Conservation (phyloP, 2,113 vertebrate species). For the Coptodon rendalli region DNA sequence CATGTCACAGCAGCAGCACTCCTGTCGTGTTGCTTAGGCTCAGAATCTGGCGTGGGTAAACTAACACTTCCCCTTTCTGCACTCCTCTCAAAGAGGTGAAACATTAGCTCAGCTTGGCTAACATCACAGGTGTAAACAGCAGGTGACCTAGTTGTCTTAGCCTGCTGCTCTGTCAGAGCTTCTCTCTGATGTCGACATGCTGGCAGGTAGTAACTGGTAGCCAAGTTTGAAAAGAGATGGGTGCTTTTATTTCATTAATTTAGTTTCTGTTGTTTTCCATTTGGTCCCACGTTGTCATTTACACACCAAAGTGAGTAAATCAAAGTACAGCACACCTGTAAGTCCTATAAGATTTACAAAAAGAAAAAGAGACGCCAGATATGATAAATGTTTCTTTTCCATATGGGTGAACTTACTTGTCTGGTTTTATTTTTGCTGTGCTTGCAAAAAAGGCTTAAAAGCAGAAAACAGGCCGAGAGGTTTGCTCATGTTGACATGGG, state of each 20-base stretch:
- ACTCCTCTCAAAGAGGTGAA: conserved; percentile 40
- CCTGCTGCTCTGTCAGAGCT: neutral
- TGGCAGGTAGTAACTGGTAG: neutral
- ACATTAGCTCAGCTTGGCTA: conserved; percentile 27
- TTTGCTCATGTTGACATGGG: neutral
- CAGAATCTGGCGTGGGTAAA: neutral
- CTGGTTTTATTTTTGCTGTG: neutral
- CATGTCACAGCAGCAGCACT: neutral
- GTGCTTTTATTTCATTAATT: neutral
- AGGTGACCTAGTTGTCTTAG: conserved; percentile 47
- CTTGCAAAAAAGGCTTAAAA: neutral
- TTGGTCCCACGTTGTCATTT: neutral
- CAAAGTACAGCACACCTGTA: neutral
- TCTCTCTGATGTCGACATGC: neutral
- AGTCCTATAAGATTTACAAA: neutral
- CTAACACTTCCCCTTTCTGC: neutral
- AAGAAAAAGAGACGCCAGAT: neutral
- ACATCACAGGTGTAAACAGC: conserved; percentile 41
- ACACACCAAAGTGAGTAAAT: neutral
- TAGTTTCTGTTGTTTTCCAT: neutral
- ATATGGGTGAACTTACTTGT: neutral
- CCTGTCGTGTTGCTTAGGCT: neutral
- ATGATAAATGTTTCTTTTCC: neutral
- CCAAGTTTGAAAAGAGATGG: neutral
- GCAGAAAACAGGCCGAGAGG: neutral